Base-by-base conservation (phyloP, 1,140 invertebrate species). In the Fopius arisanus region DNA sequence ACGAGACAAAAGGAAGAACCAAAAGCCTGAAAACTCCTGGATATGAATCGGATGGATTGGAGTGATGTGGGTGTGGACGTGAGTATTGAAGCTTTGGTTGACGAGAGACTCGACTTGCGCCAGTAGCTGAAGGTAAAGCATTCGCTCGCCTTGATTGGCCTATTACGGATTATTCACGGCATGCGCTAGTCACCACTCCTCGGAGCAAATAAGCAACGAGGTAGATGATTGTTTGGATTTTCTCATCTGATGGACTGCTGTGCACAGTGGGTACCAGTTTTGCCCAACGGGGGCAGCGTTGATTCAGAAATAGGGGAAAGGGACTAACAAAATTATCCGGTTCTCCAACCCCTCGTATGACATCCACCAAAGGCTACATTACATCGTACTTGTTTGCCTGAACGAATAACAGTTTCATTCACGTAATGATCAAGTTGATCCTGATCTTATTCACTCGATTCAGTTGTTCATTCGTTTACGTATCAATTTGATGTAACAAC, bases 311-410 rank as follows among this genome's bases (percentile, higher is more conserved):
- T 12, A 51, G n/a, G n/a, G 12, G n/a, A 69, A 41, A 41, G 71
- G 66, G 51, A 54, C 82, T 85, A 86, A 87, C 86, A 84, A 86
- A 86, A 87, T 87, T 87, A 86, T 87, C 85, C 82, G 84, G 80
- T 86, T 78, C 77, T 80, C 9, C 79, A 81, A 85, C 81, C 81
- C 26, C 62, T 65, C 62, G 3, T 12, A 65, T 65, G 62, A 31
- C 26, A 31, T 65, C 28, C 19, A 62, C 23, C 21, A 7, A 65
- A 26, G n/a, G 28, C 54, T 26, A 26, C 54, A 26, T 59, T 23
- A 26, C 19, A 23, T 6, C 19, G 10, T 59, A 59, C 54, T 59
- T 59, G 54, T 59, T 59, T 28, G 54, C 21, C 12, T 3, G 43
- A 51, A 12, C 23, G 19, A 26, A 59, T 59, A 9, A 59, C 23